A percentile compares a stretch with the other conserved stretches of the same genome.
Evolutionary conservation across 2,888 invertebrate genomes (phyloP).

Genomic region (Tachystola acroxantha): DNA sequence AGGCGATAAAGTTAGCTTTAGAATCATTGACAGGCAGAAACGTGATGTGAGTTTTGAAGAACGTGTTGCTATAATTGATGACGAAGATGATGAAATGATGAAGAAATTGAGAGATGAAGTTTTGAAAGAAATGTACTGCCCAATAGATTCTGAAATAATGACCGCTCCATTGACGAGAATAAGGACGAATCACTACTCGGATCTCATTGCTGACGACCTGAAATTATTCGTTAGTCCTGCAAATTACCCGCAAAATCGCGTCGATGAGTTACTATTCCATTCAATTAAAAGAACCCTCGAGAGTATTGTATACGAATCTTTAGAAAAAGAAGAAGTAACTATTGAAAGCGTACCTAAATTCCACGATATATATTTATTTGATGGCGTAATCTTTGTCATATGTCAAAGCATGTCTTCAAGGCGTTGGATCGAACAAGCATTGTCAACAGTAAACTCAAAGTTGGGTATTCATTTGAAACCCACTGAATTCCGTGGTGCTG

Average conservation of each 20-base stretch:
- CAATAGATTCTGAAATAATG: constrained; percentile 44
- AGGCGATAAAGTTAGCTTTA: constrained; percentile 45
- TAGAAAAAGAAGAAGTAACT: constrained; percentile 25
- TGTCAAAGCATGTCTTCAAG: constrained; percentile 46
- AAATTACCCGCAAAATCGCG: constrained; percentile 55
- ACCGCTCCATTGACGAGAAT: constrained; percentile 47
- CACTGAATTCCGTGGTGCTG: constrained; percentile 65
- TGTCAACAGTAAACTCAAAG: constrained; percentile 33
- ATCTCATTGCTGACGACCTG: constrained; percentile 57
- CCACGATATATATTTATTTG: constrained; percentile 62
- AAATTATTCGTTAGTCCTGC: constrained; percentile 60
- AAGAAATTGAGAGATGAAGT: constrained; percentile 37
- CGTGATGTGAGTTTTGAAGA: constrained; percentile 50
- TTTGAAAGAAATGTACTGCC: constrained; percentile 45
- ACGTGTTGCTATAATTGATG: constrained; percentile 13
- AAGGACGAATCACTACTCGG: constrained; percentile 56
- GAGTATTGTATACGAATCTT: constrained; percentile 34
- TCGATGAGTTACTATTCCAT: constrained; percentile 52
- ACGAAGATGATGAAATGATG: constrained; percentile 22
- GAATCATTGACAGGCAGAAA: constrained; percentile 62
- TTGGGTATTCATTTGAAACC: constrained; percentile 43
- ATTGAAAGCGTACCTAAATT: constrained; percentile 42
- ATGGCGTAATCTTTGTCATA: constrained; percentile 65
- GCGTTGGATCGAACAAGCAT: constrained; percentile 43
- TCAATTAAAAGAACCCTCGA: constrained; percentile 50